Percentiles rank a stretch among this genome's conserved stretches.
phyloP scores from a whole-genome alignment of 1,140 invertebrate genomes.

The Musca domestica region DNA sequence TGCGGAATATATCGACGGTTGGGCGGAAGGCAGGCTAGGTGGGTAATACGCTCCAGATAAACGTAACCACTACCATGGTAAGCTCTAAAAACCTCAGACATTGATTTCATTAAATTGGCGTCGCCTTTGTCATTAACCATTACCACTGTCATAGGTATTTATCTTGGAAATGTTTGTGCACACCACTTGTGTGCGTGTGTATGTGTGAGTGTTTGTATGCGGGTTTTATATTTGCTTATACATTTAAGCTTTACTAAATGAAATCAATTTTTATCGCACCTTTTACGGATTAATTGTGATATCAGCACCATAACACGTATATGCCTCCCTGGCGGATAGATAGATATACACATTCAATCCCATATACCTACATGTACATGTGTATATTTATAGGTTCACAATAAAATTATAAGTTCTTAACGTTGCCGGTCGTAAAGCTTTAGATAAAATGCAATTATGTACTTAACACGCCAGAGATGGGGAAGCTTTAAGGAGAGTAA shows the following conservation, averaged over 20 bases:
- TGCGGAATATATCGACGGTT: neutral
- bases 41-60: no score
- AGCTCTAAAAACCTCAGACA: no score
- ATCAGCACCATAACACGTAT: constrained; percentile 1
- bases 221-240: constrained; percentile 13
- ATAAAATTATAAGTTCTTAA: constrained; percentile 17
- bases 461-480: no score
- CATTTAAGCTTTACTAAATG: constrained; percentile 21
- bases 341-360: neutral
- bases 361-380: neutral
- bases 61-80: no score
- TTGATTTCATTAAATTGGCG: no score
- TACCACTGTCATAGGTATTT: no score
- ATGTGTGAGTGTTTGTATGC: no score
- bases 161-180: no score
- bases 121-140: no score
- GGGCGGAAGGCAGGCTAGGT: no score
- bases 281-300: constrained; percentile 22
- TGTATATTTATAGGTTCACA: neutral
- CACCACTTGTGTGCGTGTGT: no score
- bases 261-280: constrained; percentile 22
- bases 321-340: neutral
- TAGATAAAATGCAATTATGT: constrained; percentile 7
- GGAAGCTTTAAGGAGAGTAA: no score
- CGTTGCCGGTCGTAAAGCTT: constrained; percentile 6